Percentiles rank a stretch among this genome's conserved stretches.
These are phyloP conservation scores for Caenorhabditis drosophilae DNA, from an alignment of 2,888 invertebrate genomes.

Conservation along the genomic window DNA sequence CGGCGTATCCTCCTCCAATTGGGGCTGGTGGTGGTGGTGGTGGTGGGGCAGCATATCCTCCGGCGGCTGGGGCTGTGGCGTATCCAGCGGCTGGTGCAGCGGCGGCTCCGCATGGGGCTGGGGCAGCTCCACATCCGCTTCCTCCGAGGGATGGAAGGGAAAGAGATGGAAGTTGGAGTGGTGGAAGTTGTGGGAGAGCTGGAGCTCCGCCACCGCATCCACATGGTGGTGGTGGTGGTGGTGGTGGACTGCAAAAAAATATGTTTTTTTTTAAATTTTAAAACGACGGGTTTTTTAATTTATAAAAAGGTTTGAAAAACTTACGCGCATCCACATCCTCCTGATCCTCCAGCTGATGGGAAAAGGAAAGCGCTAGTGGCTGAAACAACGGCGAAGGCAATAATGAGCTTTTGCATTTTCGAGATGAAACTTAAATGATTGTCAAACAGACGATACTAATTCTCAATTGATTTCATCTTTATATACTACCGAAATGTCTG, in stretches of 20 bases:
- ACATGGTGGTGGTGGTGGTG: slow-evolving; percentile 49
- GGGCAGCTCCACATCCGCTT: slow-evolving; percentile 43
- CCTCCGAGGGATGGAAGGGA: slow-evolving; percentile 45
- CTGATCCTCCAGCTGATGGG: slow-evolving; percentile 41
- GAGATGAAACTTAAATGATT: neutral
- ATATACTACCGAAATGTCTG: neutral
- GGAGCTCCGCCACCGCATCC: slow-evolving; percentile 42
- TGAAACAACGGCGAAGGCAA: slow-evolving; percentile 42
- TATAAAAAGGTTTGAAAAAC: no score
- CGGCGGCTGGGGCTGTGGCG: slow-evolving; percentile 9
- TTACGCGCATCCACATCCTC: slow-evolving; percentile 53
- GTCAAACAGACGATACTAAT: slow-evolving; percentile 2
- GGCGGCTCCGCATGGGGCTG: slow-evolving; percentile 36
- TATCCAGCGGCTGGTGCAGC: slow-evolving; percentile 22
- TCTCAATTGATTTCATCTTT: neutral
- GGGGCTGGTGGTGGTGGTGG: slow-evolving; percentile 37
- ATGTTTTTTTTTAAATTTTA: neutral
- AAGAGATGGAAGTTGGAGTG: slow-evolving; percentile 42
- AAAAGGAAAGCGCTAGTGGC: slow-evolving; percentile 41
- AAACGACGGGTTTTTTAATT: no score
- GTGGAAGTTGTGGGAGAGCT: slow-evolving; percentile 36
- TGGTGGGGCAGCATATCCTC: slow-evolving; percentile 39
- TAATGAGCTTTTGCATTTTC: slow-evolving; percentile 47
- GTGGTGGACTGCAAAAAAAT: slow-evolving; percentile 30
- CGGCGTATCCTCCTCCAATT: slow-evolving; percentile 16